phyloP scores from a whole-genome alignment of 2,797 vertebrate species.

The Oryzias sinensis region DNA sequence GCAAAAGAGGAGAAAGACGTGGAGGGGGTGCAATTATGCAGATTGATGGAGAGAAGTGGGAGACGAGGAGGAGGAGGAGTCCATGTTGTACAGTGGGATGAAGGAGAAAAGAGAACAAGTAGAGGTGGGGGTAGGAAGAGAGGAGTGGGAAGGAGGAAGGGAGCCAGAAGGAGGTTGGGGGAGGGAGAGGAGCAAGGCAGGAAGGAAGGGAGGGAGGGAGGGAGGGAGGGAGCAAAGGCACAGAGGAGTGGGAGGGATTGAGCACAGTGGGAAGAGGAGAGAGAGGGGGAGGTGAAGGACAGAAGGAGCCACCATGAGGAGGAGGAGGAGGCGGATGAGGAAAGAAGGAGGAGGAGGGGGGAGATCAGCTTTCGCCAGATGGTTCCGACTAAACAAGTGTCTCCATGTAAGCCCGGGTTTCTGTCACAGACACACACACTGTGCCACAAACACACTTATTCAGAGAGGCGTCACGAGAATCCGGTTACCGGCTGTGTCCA shows the following conservation, averaged over 20 bases:
- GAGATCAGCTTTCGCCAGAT: constrained; percentile 75
- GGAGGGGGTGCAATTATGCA: neutral
- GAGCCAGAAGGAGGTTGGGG: constrained; percentile 22
- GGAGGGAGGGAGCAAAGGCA: constrained; percentile 47
- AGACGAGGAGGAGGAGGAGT: constrained; percentile 30
- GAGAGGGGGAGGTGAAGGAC: constrained; percentile 67
- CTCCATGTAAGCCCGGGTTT: constrained; percentile 49
- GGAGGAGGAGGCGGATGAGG: constrained; percentile 48
- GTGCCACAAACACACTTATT: neutral
- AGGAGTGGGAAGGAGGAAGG: constrained; percentile 29
- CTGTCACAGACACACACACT: constrained; percentile 16
- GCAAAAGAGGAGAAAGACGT: neutral
- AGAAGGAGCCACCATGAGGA: constrained; percentile 66
- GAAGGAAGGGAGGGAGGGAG: constrained; percentile 39
- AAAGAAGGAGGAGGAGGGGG: constrained; percentile 46
- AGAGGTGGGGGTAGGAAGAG: constrained; percentile 33
- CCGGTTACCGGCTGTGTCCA: constrained; percentile 64
- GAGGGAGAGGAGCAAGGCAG: constrained; percentile 26
- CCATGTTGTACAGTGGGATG: no score
- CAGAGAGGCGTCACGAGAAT: neutral
- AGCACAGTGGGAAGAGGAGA: constrained; percentile 55
- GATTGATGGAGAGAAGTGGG: constrained; percentile 27
- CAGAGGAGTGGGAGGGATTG: constrained; percentile 74
- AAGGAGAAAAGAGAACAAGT: constrained; percentile 24
- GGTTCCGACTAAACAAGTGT: constrained; percentile 77